These are phyloP conservation scores for Tetrapedia diversipes DNA, from an alignment of 2,888 invertebrate species.

Conservation along the genomic window DNA sequence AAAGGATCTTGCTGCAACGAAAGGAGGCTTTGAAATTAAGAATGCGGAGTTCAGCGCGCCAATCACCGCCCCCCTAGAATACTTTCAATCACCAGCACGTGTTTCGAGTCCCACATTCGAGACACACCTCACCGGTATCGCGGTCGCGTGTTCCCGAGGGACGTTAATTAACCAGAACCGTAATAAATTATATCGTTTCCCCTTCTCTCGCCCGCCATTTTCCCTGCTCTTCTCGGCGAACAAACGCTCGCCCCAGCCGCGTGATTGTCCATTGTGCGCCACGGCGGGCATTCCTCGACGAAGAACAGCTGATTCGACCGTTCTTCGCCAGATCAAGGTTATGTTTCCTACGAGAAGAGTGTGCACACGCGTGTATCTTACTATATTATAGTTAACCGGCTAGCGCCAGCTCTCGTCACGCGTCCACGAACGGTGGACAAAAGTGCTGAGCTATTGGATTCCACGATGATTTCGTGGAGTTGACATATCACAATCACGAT, in stretches of 20 bases:
- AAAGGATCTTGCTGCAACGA: too few species aligned
- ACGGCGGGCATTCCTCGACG: conserved; percentile 56
- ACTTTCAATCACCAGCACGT: conserved; percentile 17
- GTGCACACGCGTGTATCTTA: conserved; percentile 52
- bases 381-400: conserved; percentile 25
- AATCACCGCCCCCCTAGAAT: too few species aligned
- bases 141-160: conserved; percentile 31
- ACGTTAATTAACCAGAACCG: conserved; percentile 40
- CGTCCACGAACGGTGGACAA: conserved; percentile 32
- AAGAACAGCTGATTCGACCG: conserved; percentile 72
- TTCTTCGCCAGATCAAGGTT: conserved; percentile 68
- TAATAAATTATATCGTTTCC: conserved; percentile 39
- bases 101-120: conserved; percentile 7
- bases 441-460: conserved; percentile 19
- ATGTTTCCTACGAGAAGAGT: conserved; percentile 53
- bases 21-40: not conserved
- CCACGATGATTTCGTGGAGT: conserved; percentile 7
- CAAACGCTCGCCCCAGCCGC: conserved; percentile 68
- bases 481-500: conserved; percentile 8
- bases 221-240: conserved; percentile 53
- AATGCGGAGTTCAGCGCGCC: not conserved
- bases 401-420: conserved; percentile 35
- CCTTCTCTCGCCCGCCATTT: conserved; percentile 32
- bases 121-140: conserved; percentile 15
- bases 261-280: conserved; percentile 70